These are phyloP conservation scores for Okamejei kenojei DNA, from an alignment of 2,797 vertebrate genomes.

Conservation along the genomic window DNA sequence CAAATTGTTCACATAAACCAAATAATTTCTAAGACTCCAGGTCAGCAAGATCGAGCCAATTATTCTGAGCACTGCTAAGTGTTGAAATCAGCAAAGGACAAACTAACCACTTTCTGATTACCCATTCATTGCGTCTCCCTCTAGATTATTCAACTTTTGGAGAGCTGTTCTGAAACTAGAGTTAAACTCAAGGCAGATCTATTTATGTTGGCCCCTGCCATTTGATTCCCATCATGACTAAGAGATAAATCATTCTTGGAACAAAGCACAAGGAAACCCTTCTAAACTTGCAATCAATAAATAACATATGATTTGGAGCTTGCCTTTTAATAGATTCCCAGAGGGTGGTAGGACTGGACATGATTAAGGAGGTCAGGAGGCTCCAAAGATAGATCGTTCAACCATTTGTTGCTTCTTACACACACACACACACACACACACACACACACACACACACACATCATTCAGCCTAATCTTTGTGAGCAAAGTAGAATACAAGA, in stretches of 20 bases:
- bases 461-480: too few relatives aligned
- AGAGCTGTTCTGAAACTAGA: background rate
- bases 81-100: background rate
- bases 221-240: background rate
- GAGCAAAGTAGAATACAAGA: background rate
- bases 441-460: background rate
- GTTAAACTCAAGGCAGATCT: background rate
- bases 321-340: background rate
- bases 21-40: too few relatives aligned
- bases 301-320: background rate
- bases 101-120: background rate
- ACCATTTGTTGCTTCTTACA: background rate
- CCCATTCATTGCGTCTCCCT: background rate
- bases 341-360: background rate
- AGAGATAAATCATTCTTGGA: background rate
- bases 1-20: too few relatives aligned
- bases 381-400: background rate
- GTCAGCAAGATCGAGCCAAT: too few relatives aligned
- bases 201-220: background rate
- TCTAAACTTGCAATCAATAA: background rate
- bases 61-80: background rate
- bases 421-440: too few relatives aligned
- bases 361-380: background rate
- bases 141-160: background rate
- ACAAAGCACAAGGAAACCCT: background rate